These are phyloP conservation scores for Tenthredo scrophulariae DNA, from an alignment of 2,888 invertebrate species.

Conservation along the genomic window DNA sequence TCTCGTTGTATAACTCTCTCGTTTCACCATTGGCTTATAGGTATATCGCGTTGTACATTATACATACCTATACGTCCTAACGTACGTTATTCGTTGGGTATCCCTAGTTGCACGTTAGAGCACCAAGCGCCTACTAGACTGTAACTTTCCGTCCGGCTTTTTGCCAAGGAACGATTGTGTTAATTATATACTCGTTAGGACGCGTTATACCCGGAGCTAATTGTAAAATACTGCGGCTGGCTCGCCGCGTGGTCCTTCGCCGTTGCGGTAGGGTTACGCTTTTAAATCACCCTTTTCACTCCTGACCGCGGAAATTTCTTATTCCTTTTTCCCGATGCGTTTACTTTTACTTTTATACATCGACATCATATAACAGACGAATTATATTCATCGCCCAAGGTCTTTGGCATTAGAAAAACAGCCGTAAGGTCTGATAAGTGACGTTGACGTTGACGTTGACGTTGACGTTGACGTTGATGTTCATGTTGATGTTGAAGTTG, in stretches of 20 bases:
- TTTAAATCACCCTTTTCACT: neutral
- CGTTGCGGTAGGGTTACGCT: constrained; percentile 23
- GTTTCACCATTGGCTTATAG: constrained; percentile 1
- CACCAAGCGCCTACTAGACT: constrained; percentile 49
- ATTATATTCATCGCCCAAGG: neutral
- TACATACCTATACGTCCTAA: neutral
- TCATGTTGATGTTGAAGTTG: constrained; percentile 49
- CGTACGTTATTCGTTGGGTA: constrained; percentile 9
- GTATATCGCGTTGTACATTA: neutral
- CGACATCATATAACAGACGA: neutral
- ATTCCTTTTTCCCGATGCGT: neutral
- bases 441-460: constrained; percentile 43
- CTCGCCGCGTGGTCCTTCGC: constrained; percentile 35
- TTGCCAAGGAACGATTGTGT: constrained; percentile 53
- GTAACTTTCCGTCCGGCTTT: constrained; percentile 53
- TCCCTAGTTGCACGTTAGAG: constrained; percentile 3
- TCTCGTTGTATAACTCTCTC: constrained; percentile 28
- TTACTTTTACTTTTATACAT: neutral
- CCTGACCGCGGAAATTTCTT: neutral
- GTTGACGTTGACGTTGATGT: constrained; percentile 45
- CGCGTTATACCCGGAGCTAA: constrained; percentile 55
- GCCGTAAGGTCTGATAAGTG: neutral
- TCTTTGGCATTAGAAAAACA: constrained; percentile 30
- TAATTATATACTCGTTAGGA: constrained; percentile 56
- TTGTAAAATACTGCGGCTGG: constrained; percentile 51